Percentiles rank a stretch among this genome's conserved stretches.
These are phyloP conservation scores for Heteronetta atricapilla DNA, from an alignment of 2,113 vertebrate species.

Conservation along the genomic window DNA sequence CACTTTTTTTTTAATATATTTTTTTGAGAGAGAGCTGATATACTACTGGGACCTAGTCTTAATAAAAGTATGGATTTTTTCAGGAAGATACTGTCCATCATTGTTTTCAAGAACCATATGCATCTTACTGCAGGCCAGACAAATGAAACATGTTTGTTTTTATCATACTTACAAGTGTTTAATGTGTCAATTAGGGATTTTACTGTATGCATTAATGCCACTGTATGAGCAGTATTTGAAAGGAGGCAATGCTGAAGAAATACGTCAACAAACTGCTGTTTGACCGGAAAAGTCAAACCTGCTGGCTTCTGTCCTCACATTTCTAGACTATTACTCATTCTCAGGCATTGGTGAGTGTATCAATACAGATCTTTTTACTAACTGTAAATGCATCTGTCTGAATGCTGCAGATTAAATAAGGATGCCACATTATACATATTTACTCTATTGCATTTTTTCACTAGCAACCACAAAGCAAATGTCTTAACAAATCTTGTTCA, in stretches of 20 bases:
- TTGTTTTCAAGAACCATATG: background rate
- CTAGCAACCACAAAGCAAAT: slow-evolving; percentile 33
- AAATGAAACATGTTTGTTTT: background rate
- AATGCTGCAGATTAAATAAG: slow-evolving; percentile 54
- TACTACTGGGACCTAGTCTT: background rate
- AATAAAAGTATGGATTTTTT: background rate
- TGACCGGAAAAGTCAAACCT: background rate
- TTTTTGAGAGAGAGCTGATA: slow-evolving; percentile 1
- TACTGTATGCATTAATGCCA: background rate
- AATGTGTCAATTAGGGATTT: background rate
- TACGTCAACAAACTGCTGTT: background rate
- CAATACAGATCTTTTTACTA: slow-evolving; percentile 9
- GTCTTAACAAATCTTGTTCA: background rate
- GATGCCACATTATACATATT: background rate
- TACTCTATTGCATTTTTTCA: slow-evolving; percentile 29
- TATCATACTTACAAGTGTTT: background rate
- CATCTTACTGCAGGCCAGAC: background rate
- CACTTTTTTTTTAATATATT: background rate
- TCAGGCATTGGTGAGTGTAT: slow-evolving; percentile 11
- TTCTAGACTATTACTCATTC: slow-evolving; percentile 21
- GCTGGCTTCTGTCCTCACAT: slow-evolving; percentile 31
- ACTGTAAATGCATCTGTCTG: slow-evolving; percentile 8
- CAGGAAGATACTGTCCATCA: background rate
- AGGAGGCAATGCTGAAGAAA: background rate
- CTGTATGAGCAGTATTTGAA: background rate